Evolutionary conservation across 2,113 vertebrate species (phyloP).

Genomic region (Laticauda laticaudata): DNA sequence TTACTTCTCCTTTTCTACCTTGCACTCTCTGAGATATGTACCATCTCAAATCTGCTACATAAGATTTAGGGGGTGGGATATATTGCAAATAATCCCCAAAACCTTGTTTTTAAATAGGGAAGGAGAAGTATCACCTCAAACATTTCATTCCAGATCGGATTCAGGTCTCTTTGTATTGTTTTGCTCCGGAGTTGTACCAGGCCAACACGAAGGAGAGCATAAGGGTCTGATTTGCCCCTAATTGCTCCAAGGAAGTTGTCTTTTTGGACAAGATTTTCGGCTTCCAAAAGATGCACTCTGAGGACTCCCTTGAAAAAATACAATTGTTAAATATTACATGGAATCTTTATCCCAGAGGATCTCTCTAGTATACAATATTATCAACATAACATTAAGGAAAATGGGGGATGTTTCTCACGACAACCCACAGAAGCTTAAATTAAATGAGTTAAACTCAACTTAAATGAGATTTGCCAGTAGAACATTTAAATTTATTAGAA

Average conservation of each 20-base stretch:
- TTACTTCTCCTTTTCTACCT: neutral
- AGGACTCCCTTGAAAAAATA: conserved; percentile 82
- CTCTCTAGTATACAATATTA: neutral
- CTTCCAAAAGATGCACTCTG: conserved; percentile 85
- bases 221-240: conserved; percentile 92
- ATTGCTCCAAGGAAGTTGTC: conserved; percentile 88
- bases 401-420: too few species aligned
- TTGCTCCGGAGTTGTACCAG: conserved; percentile 78
- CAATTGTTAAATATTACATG: neutral
- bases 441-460: neutral
- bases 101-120: neutral
- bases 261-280: conserved; percentile 83
- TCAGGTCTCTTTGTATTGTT: conserved; percentile 82
- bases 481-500: neutral
- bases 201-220: conserved; percentile 81
- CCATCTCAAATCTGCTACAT: neutral
- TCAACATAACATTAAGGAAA: neutral
- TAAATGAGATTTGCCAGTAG: neutral
- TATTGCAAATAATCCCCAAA: neutral
- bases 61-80: neutral
- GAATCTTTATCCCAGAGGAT: neutral
- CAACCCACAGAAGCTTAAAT: neutral
- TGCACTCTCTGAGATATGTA: neutral
- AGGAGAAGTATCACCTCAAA: conserved; percentile 81
- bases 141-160: conserved; percentile 87